These are phyloP conservation scores for Hemistola chrysoprasaria DNA, from an alignment of 2,888 invertebrate species.

Conservation along the genomic window DNA sequence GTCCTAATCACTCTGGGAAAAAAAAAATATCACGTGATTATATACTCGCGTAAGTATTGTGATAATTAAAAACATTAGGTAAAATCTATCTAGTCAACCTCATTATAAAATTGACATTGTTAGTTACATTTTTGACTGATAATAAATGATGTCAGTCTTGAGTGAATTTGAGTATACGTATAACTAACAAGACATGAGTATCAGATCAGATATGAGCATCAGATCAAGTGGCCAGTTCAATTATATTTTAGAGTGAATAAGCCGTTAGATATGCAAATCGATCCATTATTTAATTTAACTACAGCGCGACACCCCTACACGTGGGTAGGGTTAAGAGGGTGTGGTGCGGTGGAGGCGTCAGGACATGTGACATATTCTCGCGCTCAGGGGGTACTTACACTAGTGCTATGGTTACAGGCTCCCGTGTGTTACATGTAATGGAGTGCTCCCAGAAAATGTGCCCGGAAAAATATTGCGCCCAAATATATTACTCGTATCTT, in stretches of 20 bases:
- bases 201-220: too few species aligned
- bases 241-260: constrained; percentile 36
- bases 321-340: constrained; percentile 22
- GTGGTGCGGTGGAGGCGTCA: constrained; percentile 39
- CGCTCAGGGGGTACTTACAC: constrained; percentile 58
- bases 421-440: constrained; percentile 61
- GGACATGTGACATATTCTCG: constrained; percentile 73
- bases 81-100: too few species aligned
- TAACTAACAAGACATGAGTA: too few species aligned
- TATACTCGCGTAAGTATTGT: too few species aligned
- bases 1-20: too few species aligned
- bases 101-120: too few species aligned
- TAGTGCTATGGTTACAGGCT: constrained; percentile 54
- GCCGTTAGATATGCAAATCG: constrained; percentile 49
- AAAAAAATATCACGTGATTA: too few species aligned
- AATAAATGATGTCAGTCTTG: too few species aligned
- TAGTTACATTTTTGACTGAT: too few species aligned
- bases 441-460: constrained; percentile 50
- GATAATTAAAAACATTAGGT: too few species aligned
- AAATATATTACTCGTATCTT: constrained; percentile 19
- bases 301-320: constrained; percentile 43
- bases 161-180: too few species aligned
- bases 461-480: constrained; percentile 36
- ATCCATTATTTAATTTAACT: constrained; percentile 63
- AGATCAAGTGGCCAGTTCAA: not conserved